Evolutionary conservation across 2,797 vertebrate genomes (phyloP).

Genomic region (Ciconia nigra): DNA sequence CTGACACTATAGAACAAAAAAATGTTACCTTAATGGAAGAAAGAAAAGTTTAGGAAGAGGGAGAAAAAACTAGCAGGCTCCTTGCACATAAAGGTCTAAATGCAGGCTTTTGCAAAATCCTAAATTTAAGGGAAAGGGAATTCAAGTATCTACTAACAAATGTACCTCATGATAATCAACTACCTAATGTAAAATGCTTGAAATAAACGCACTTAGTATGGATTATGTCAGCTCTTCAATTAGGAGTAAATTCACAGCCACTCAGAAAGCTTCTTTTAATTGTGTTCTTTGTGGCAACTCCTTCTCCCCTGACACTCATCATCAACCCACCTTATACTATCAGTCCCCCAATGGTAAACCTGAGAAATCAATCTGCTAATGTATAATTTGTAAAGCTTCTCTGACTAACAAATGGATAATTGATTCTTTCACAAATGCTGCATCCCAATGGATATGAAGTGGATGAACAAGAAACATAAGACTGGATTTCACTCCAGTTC

Average conservation of each 20-base stretch:
- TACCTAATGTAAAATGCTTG: constrained; percentile 73
- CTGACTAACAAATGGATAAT: constrained; percentile 84
- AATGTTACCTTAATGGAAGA: constrained; percentile 73
- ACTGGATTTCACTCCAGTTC: constrained; percentile 40
- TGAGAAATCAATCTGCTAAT: constrained; percentile 85
- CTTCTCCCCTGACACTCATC: constrained; percentile 74
- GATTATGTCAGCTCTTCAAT: constrained; percentile 82
- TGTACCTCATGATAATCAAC: constrained; percentile 74
- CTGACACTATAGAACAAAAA: constrained; percentile 72
- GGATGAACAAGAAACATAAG: constrained; percentile 67
- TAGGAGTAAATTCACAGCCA: constrained; percentile 76
- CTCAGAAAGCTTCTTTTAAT: constrained; percentile 79
- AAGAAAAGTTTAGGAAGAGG: constrained; percentile 53
- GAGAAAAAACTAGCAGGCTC: constrained; percentile 8
- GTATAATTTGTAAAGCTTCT: constrained; percentile 83
- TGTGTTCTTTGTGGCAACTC: constrained; percentile 75
- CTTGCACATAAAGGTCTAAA: constrained; percentile 46
- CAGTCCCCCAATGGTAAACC: constrained; percentile 70
- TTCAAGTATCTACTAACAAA: constrained; percentile 45
- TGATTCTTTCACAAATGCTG: constrained; percentile 82
- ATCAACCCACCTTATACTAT: constrained; percentile 74
- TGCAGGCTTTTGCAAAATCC: constrained; percentile 54
- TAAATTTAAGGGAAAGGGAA: constrained; percentile 65
- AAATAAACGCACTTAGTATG: constrained; percentile 77
- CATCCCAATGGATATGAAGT: constrained; percentile 75